Percentiles rank a stretch among this genome's conserved stretches.
phyloP scores from a whole-genome alignment of 1,140 invertebrate species.

The Pectinophora gossypiella region DNA sequence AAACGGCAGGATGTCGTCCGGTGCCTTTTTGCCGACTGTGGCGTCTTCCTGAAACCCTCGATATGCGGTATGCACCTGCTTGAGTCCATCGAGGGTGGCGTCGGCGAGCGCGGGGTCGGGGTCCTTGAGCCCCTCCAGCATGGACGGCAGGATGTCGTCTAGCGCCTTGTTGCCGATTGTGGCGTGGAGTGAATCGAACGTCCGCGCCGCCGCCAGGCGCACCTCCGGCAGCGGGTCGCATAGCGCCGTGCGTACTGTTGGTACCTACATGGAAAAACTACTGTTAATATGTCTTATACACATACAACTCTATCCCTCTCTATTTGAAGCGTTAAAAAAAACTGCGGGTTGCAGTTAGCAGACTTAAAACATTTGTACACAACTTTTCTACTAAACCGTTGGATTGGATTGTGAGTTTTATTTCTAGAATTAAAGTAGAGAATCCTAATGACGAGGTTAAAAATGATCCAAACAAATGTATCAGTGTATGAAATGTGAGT shows the following conservation, averaged over 20 bases:
- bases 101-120: constrained; percentile 85
- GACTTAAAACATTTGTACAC: no score
- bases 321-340: no score
- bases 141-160: constrained; percentile 96
- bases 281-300: no score
- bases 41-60: no score
- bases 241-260: constrained; percentile 95
- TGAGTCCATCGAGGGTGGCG: constrained; percentile 93
- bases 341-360: no score
- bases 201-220: constrained; percentile 94
- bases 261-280: constrained; percentile 79
- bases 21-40: constrained; percentile 93
- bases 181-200: constrained; percentile 96
- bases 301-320: no score
- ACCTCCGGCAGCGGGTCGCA: constrained; percentile 96
- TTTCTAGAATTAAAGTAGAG: no score
- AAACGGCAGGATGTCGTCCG: constrained; percentile 97
- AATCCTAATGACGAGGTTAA: no score
- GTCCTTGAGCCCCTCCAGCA: constrained; percentile 90
- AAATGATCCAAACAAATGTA: no score
- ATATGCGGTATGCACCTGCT: constrained; percentile 82
- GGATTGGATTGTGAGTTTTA: no score
- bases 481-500: no score
- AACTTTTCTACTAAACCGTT: no score
- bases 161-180: constrained; percentile 95